Conservation (phyloP, 2,113 vertebrate genomes). For the Poecilia latipinna region DNA sequence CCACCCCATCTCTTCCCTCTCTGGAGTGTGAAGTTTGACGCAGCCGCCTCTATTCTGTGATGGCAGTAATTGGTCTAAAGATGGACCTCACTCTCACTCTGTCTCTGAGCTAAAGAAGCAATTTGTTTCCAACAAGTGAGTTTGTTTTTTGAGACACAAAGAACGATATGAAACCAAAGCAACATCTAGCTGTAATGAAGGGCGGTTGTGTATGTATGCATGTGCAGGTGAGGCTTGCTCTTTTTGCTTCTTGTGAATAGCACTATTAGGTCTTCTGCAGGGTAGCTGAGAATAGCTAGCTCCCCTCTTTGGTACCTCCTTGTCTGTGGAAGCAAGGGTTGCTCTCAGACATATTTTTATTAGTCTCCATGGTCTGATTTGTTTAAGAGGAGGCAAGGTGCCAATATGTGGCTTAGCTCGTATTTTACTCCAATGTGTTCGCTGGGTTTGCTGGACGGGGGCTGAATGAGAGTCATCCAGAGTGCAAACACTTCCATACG, state of each 20-base stretch:
- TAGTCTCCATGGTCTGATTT: slow-evolving; percentile 78
- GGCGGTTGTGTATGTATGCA: not conserved
- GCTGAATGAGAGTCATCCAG: slow-evolving; percentile 59
- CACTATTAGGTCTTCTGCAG: slow-evolving; percentile 28
- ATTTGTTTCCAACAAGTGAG: slow-evolving; percentile 46
- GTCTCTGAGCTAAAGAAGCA: slow-evolving; percentile 38
- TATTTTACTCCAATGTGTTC: slow-evolving; percentile 71
- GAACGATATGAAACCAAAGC: slow-evolving; percentile 50
- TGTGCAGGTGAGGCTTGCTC: slow-evolving; percentile 41
- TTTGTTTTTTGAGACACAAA: slow-evolving; percentile 16
- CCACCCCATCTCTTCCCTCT: slow-evolving; percentile 40
- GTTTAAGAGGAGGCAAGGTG: slow-evolving; percentile 73
- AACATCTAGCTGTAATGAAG: slow-evolving; percentile 27
- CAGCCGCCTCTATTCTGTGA: slow-evolving; percentile 44
- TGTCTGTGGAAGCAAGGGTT: slow-evolving; percentile 57
- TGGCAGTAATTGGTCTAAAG: slow-evolving; percentile 64
- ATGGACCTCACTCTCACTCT: slow-evolving; percentile 57
- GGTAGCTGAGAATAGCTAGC: slow-evolving; percentile 31
- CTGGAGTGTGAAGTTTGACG: slow-evolving; percentile 58
- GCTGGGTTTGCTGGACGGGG: slow-evolving; percentile 59
- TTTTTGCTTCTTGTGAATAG: slow-evolving; percentile 47
- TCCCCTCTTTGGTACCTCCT: slow-evolving; percentile 67
- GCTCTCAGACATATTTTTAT: slow-evolving; percentile 69
- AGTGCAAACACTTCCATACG: slow-evolving; percentile 51
- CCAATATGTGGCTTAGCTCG: slow-evolving; percentile 75